Conservation (phyloP, 2,888 invertebrate genomes). For the Coenonympha glycerion region DNA sequence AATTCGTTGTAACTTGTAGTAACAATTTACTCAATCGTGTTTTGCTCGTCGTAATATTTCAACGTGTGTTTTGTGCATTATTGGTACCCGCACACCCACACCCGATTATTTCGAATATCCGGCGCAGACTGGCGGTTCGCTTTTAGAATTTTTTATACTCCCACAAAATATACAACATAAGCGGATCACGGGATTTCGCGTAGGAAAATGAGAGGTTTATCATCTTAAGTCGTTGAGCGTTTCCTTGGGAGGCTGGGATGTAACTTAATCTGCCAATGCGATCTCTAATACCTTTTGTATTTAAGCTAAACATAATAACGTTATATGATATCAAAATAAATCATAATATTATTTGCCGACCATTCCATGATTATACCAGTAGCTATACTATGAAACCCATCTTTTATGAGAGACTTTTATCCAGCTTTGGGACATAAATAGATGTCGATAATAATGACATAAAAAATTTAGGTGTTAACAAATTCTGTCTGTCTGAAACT, state of each 20-base stretch:
- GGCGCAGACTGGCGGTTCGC: constrained; percentile 39
- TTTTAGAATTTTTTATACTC: constrained; percentile 43
- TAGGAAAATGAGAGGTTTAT: constrained; percentile 44
- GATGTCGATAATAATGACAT: no score
- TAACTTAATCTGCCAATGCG: constrained; percentile 22
- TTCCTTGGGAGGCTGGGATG: constrained; percentile 21
- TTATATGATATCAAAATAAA: not conserved
- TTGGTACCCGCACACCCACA: constrained; percentile 39
- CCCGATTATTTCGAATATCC: constrained; percentile 42
- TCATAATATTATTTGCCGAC: not conserved
- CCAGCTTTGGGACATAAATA: no score
- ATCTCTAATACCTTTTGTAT: constrained; percentile 19
- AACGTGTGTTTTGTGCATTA: constrained; percentile 41
- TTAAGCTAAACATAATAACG: constrained; percentile 3
- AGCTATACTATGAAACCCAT: no score
- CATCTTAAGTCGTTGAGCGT: constrained; percentile 27
- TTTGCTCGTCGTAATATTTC: constrained; percentile 19
- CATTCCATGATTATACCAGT: no score
- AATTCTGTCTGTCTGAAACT: no score
- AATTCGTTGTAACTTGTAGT: no score
- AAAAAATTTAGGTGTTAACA: no score
- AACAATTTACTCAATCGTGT: no score
- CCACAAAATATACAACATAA: constrained; percentile 42
- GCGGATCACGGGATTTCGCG: constrained; percentile 48
- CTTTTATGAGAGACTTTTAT: no score